Base-by-base conservation (phyloP, 2,113 vertebrate genomes). In the Oryzias celebensis region DNA sequence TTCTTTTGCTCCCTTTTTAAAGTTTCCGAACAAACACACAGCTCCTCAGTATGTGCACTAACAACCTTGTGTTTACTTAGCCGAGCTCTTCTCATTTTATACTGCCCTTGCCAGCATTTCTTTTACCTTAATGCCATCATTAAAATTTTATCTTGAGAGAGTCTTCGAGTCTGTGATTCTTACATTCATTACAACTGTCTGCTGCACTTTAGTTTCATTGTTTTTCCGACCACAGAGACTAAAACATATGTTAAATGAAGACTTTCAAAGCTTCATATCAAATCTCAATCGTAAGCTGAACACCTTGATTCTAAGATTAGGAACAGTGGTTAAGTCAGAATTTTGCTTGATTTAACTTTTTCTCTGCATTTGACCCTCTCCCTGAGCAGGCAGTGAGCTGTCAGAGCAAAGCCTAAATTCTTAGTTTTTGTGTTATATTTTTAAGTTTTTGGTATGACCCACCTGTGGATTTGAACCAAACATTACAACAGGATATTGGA, bases 1-100 rank as follows among this genome's bases (percentile, higher is more conserved):
- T 60, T 44, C 42, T 45, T 1, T 12, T 57, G 46, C 63, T 55
- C 58, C 16, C 47, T 71, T 81, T 79, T 77, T 58, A 20, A 4
- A 69, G 65, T 62, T 71, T 80, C 51, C 68, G 50, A 69, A 1
- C 18, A 69, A 73, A 62, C 58, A 54, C 59, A 51, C 68, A 58
- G 18, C 74, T 65, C 77, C 72, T 50, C 55, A 68, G 80, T 73
- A 72, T 80, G 74, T 82, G 49, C 36, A 6, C 61, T 59, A 60
- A 57, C 60, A 60, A 53, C 2, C 43, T 52, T 58, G 64, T 64
- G 52, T 72, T 81, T 79, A 75, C 58, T 81, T 76, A 52, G 44
- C 41, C 55, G 63, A 82, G 67, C 49, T 36, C 36, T 36, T 55
- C 51, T 59, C 51, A 1, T 51, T 58, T 31, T 20, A 20, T 14